Evolutionary conservation across 2,113 vertebrate genomes (phyloP).

Genomic region (Bubo scandiacus): DNA sequence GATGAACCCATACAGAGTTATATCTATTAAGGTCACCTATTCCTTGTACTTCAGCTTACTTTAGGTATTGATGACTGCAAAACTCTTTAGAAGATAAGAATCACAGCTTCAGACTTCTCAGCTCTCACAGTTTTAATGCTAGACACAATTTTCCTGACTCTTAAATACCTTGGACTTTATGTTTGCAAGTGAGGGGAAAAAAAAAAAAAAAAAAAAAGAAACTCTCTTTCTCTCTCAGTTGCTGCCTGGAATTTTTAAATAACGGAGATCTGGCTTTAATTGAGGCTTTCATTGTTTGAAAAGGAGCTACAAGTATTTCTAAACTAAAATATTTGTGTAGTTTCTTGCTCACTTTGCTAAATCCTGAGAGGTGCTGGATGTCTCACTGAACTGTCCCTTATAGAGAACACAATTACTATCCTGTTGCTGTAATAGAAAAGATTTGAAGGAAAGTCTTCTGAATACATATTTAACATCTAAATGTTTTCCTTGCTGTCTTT

Average conservation of each 20-base stretch:
- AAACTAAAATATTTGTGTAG: conserved; percentile 63
- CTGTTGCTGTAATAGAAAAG: conserved; percentile 42
- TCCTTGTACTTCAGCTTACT: conserved; percentile 57
- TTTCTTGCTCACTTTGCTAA: conserved; percentile 35
- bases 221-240: conserved; percentile 6
- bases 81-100: conserved; percentile 72
- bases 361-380: conserved; percentile 40
- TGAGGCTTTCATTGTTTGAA: conserved; percentile 62
- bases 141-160: background rate
- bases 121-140: conserved; percentile 15
- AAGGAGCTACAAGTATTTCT: conserved; percentile 41
- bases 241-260: conserved; percentile 58
- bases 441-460: conserved; percentile 49
- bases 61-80: conserved; percentile 61
- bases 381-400: background rate
- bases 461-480: conserved; percentile 68
- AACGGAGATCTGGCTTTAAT: conserved; percentile 53
- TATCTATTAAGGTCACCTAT: conserved; percentile 79
- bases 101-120: conserved; percentile 47
- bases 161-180: background rate
- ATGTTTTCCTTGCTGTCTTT: conserved; percentile 66
- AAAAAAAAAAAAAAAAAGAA: background rate
- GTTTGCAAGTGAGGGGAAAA: background rate
- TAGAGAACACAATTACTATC: conserved; percentile 30
- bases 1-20: conserved; percentile 72